Evolutionary conservation across 2,888 invertebrate genomes (phyloP).

Genomic region (Cosmia pyralina): DNA sequence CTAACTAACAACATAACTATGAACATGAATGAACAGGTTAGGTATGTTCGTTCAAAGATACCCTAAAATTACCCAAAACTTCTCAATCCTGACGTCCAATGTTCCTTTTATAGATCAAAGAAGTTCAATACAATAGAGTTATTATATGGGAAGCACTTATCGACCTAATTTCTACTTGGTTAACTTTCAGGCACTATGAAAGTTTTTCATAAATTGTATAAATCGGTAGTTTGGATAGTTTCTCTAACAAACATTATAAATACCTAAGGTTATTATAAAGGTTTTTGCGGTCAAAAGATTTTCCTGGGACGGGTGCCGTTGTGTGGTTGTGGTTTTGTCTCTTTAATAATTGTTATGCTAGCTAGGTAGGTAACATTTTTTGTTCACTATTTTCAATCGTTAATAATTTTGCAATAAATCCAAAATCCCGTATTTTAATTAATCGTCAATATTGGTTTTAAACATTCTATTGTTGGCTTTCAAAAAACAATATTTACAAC

Average conservation of each 20-base stretch:
- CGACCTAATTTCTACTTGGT: slow-evolving; percentile 41
- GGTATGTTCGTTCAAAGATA: neutral
- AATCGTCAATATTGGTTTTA: neutral
- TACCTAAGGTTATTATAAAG: neutral
- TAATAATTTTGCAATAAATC: neutral
- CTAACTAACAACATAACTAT: too few species aligned
- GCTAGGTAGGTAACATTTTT: too few species aligned
- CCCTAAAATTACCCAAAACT: slow-evolving; percentile 15
- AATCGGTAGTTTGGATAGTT: slow-evolving; percentile 28
- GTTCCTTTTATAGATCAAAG: slow-evolving; percentile 31
- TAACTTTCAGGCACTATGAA: slow-evolving; percentile 36
- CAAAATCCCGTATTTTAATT: neutral
- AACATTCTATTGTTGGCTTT: neutral
- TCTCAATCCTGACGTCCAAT: slow-evolving; percentile 2
- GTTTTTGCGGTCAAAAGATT: neutral
- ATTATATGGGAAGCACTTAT: slow-evolving; percentile 48
- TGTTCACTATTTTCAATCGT: neutral
- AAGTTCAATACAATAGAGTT: slow-evolving; percentile 47
- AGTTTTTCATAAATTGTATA: slow-evolving; percentile 42
- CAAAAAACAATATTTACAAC: neutral
- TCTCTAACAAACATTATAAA: slow-evolving; percentile 26
- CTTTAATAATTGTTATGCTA: too few species aligned
- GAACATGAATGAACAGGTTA: neutral
- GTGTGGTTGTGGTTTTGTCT: too few species aligned
- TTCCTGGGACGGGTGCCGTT: neutral